Conservation (phyloP, 2,113 vertebrate genomes). For the Megaptera novaeangliae region DNA sequence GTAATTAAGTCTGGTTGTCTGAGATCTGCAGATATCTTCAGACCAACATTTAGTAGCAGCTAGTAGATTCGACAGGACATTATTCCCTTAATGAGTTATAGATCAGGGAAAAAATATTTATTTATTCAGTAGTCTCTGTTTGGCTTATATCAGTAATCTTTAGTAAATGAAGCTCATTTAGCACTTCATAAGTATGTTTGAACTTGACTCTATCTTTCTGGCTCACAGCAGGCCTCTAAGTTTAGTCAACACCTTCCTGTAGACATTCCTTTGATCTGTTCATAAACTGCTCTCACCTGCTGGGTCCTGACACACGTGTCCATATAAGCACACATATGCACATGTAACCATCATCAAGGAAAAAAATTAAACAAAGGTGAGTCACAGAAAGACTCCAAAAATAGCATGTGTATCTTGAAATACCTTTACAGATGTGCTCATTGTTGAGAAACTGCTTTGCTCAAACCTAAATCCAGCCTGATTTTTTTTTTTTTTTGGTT, state of each 20-base stretch:
- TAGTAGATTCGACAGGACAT: background rate
- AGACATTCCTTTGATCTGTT: slow-evolving; percentile 17
- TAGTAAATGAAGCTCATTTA: slow-evolving; percentile 31
- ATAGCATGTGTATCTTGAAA: slow-evolving; percentile 15
- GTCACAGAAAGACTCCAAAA: background rate
- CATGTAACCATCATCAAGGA: background rate
- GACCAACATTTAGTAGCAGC: background rate
- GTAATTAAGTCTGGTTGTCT: background rate
- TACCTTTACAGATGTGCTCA: background rate
- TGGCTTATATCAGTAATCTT: slow-evolving; percentile 27
- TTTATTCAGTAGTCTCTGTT: background rate
- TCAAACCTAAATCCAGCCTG: slow-evolving; percentile 51
- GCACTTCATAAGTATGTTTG: background rate
- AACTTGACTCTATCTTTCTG: background rate
- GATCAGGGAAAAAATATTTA: slow-evolving; percentile 5
- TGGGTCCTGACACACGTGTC: background rate
- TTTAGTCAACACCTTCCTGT: background rate
- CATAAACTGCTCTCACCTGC: background rate
- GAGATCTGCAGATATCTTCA: background rate
- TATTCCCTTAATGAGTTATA: background rate
- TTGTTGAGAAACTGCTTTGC: slow-evolving; percentile 22
- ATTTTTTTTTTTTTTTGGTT: slow-evolving; percentile 16
- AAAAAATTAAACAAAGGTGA: background rate
- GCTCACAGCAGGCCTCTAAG: background rate
- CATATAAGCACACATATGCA: background rate